These are phyloP conservation scores for Drosophila pruinosa DNA, from an alignment of 1,140 invertebrate species.

Conservation along the genomic window DNA sequence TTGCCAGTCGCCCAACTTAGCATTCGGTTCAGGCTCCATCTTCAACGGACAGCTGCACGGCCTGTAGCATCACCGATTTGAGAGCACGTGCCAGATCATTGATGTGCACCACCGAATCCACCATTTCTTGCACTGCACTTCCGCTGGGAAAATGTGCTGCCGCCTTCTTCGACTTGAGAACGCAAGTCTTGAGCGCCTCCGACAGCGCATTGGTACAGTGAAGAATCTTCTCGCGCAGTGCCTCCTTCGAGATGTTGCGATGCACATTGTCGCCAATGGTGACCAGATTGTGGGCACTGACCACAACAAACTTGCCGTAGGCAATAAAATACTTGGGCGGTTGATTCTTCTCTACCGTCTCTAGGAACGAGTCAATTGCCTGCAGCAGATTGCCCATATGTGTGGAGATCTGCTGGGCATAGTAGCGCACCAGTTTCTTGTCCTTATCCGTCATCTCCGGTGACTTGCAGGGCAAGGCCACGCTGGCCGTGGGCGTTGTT, in stretches of 20 bases:
- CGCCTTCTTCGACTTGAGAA: slow-evolving; percentile 94
- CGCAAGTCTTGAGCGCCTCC: slow-evolving; percentile 92
- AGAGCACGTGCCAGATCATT: slow-evolving; percentile 90
- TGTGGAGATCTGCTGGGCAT: slow-evolving; percentile 91
- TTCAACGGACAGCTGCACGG: slow-evolving; percentile 71
- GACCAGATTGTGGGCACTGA: slow-evolving; percentile 95
- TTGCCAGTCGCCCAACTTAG: slow-evolving; percentile 2
- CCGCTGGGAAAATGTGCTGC: slow-evolving; percentile 95
- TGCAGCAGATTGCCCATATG: slow-evolving; percentile 93
- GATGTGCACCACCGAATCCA: slow-evolving; percentile 93
- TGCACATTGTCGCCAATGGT: slow-evolving; percentile 96
- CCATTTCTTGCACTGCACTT: slow-evolving; percentile 95
- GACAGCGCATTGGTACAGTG: slow-evolving; percentile 92
- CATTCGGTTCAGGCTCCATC: slow-evolving; percentile 42
- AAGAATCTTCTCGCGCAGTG: slow-evolving; percentile 89
- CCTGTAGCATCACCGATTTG: slow-evolving; percentile 87
- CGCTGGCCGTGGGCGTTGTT: slow-evolving; percentile 77
- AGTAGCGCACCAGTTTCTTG: slow-evolving; percentile 92
- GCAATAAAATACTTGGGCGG: slow-evolving; percentile 96
- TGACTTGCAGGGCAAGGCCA: slow-evolving; percentile 22
- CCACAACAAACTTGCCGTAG: slow-evolving; percentile 96
- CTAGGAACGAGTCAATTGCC: slow-evolving; percentile 95
- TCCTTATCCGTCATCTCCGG: slow-evolving; percentile 90
- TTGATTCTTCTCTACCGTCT: slow-evolving; percentile 95
- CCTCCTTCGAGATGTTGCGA: slow-evolving; percentile 89